Evolutionary conservation across 1,140 invertebrate species (phyloP).

Genomic region (Portunus trituberculatus): DNA sequence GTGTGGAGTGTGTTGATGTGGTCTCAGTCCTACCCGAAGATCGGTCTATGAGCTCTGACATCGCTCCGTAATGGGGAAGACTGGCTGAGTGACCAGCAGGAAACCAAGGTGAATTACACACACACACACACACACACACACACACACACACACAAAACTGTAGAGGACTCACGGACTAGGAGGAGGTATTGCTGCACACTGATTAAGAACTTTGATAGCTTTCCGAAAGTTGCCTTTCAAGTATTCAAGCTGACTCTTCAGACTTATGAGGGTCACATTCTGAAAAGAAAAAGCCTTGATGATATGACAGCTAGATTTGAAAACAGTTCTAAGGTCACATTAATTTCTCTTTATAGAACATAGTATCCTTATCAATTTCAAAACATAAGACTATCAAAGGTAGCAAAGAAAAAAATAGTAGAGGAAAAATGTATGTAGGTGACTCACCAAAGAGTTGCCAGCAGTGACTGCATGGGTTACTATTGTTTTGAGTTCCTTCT

Average conservation of each 20-base stretch:
- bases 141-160: background rate
- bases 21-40: no score
- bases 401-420: background rate
- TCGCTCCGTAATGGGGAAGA: no score
- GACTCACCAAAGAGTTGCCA: constrained; percentile 74
- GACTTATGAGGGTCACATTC: constrained; percentile 84
- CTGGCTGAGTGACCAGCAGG: no score
- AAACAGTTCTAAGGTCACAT: background rate
- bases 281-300: constrained; percentile 79
- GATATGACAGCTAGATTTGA: background rate
- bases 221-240: constrained; percentile 86
- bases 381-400: background rate
- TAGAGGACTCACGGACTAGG: constrained; percentile 54
- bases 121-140: background rate
- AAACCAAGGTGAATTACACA: no score
- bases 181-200: constrained; percentile 74
- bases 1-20: no score
- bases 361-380: background rate
- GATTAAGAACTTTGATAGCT: constrained; percentile 85
- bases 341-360: background rate
- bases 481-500: constrained; percentile 79
- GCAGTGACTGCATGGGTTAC: constrained; percentile 77
- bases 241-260: constrained; percentile 88
- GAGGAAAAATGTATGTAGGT: background rate
- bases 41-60: no score